Conservation (phyloP, 2,797 vertebrate genomes). For the Hyperoplus immaculatus region DNA sequence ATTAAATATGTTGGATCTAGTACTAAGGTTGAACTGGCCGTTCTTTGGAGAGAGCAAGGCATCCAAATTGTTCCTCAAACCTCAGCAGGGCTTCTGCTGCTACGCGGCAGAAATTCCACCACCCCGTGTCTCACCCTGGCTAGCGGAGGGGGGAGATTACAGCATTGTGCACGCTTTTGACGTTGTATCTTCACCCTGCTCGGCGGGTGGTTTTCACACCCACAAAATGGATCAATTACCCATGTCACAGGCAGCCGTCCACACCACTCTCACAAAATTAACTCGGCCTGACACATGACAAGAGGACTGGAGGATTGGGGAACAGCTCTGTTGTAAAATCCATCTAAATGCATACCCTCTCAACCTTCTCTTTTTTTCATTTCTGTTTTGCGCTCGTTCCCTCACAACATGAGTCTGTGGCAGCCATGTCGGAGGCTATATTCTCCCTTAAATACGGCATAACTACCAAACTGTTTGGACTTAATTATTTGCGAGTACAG, state of each 20-base stretch:
- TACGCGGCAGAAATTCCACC: constrained; percentile 57
- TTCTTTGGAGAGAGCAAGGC: constrained; percentile 46
- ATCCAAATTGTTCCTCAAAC: constrained; percentile 68
- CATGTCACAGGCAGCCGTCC: constrained; percentile 63
- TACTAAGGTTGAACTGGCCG: constrained; percentile 32
- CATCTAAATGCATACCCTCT: constrained; percentile 41
- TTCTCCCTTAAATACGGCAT: constrained; percentile 36
- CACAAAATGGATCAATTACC: constrained; percentile 80
- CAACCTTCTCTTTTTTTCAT: constrained; percentile 24
- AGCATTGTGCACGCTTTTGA: constrained; percentile 60
- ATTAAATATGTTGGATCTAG: constrained; percentile 4
- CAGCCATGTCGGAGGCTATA: constrained; percentile 4
- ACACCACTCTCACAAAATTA: constrained; percentile 70
- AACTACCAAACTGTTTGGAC: constrained; percentile 47
- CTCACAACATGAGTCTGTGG: constrained; percentile 38
- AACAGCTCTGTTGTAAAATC: constrained; percentile 57
- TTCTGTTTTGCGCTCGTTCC: constrained; percentile 28
- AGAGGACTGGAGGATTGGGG: constrained; percentile 52
- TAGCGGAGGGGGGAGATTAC: constrained; percentile 61
- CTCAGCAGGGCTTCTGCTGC: constrained; percentile 66
- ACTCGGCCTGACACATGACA: constrained; percentile 60
- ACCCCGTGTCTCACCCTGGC: constrained; percentile 28
- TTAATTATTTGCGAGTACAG: constrained; percentile 56
- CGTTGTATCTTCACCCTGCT: constrained; percentile 66
- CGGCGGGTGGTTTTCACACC: constrained; percentile 71